phyloP scores from a whole-genome alignment of 2,888 invertebrate species.

The Diplazon laetatorius region DNA sequence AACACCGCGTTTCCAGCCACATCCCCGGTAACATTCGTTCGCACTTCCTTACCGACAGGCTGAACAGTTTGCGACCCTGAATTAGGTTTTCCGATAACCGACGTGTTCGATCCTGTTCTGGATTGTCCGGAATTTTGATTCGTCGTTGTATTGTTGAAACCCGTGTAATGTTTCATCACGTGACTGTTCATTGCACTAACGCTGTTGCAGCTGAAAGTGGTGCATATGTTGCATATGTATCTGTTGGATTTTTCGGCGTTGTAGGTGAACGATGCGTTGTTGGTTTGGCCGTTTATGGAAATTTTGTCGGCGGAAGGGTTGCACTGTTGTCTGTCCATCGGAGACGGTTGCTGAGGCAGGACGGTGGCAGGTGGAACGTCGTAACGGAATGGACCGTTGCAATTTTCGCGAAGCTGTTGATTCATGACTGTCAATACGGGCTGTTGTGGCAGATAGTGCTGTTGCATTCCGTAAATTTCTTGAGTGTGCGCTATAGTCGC shows the following conservation, averaged over 20 bases:
- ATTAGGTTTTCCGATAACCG: too few relatives aligned
- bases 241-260: neutral
- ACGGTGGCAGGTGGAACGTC: constrained; percentile 40
- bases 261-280: neutral
- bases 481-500: neutral
- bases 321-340: constrained; percentile 8
- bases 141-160: neutral
- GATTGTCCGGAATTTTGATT: neutral
- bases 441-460: neutral
- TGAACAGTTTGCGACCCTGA: neutral
- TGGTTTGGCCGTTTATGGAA: constrained; percentile 26
- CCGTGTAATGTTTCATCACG: constrained; percentile 40
- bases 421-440: too few relatives aligned
- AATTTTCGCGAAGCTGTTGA: constrained; percentile 16
- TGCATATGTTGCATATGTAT: constrained; percentile 52
- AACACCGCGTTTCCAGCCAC: neutral
- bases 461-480: neutral
- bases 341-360: constrained; percentile 1
- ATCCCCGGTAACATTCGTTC: neutral
- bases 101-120: neutral
- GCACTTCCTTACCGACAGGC: neutral
- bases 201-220: constrained; percentile 25
- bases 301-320: constrained; percentile 42
- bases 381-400: constrained; percentile 23
- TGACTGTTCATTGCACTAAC: constrained; percentile 43